These are phyloP conservation scores for Batillaria attramentaria DNA, from an alignment of 1,140 invertebrate species.

Conservation along the genomic window DNA sequence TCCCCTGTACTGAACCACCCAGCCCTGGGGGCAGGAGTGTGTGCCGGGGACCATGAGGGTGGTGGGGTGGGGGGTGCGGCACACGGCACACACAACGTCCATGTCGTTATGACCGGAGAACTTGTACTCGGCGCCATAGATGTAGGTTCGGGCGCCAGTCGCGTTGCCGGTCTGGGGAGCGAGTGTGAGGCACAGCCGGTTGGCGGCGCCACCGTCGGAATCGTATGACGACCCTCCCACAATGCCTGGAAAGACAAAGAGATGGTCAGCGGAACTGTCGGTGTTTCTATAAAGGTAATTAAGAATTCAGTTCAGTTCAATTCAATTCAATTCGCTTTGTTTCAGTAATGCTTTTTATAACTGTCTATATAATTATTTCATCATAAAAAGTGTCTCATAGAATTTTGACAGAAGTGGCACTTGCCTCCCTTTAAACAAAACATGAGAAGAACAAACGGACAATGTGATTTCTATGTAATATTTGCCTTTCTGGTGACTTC, in stretches of 20 bases:
- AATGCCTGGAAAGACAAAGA: not conserved
- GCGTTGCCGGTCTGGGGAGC: slow-evolving; percentile 9
- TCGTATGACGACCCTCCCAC: slow-evolving; percentile 29
- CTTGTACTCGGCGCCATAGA: slow-evolving; percentile 31
- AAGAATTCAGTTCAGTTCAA: not conserved
- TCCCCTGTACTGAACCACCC: slow-evolving; percentile 12
- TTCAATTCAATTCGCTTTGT: no score
- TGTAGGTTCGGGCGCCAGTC: slow-evolving; percentile 24
- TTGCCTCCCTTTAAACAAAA: no score
- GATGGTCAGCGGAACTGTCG: not conserved
- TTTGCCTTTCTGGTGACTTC: no score
- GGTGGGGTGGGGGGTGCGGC: slow-evolving; percentile 13
- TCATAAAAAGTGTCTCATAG: not conserved
- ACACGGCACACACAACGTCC: slow-evolving; percentile 28
- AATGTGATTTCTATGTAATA: no score
- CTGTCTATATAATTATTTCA: not conserved
- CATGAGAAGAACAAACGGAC: no score
- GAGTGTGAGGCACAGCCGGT: slow-evolving; percentile 28
- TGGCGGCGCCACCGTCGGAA: slow-evolving; percentile 25
- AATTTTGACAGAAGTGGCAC: no score
- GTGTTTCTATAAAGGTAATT: not conserved
- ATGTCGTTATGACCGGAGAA: slow-evolving; percentile 30
- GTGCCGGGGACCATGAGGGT: slow-evolving; percentile 32
- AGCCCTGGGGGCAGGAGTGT: slow-evolving; percentile 15
- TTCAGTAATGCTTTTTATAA: not conserved